Base-by-base conservation (phyloP, 1,140 invertebrate species). In the Neodiprion lecontei region DNA sequence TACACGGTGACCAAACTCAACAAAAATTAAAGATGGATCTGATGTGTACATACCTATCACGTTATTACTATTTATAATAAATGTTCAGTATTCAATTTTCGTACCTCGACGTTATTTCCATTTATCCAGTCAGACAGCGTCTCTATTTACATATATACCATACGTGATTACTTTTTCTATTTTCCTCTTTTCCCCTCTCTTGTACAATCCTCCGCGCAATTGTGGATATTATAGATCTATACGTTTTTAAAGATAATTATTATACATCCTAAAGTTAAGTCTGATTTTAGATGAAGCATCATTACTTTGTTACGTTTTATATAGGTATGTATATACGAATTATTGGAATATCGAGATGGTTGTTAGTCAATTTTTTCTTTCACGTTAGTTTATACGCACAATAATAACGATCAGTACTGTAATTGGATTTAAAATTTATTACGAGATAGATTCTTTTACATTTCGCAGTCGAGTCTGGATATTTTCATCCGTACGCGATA, bases 201-300 rank as follows among this genome's bases (percentile, higher is more conserved):
- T 4, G 5, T 40, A 40, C 28, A 40, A 74, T 82, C 81, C 83
- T 83, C 82, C 85, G 81, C 81, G 85, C 80, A 83, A 83, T 79
- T 40, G 28, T 40, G 0, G 17, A 21, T 21, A 40, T 40, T 40
- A 5, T 5, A 40, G 28, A 40, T 40, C 28, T 40, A 40, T 61
- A 61, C 11, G 11, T 61, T 61, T 9, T 1, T 17, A 61, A 61
- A 61, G 53, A 61, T 61, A 61, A 61, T 61, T 14, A 61, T 84
- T 79, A 80, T 83, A 83, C 78, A 79, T 76, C 8, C 82, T 85
- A 82, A 82, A 84, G 84, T 82, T 86, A 87, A 82, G 76, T 82
- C 83, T 84, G 81, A 84, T 85, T 84, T 85, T 87, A 86, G 81
- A 80, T 87, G 86, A 87, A 87, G 83, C 85, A 79, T 86, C 85